Evolutionary conservation across 2,888 invertebrate genomes (phyloP), one percentile per base, ranked within the genome.

Genomic region (Odontomyia ornata): DNA sequence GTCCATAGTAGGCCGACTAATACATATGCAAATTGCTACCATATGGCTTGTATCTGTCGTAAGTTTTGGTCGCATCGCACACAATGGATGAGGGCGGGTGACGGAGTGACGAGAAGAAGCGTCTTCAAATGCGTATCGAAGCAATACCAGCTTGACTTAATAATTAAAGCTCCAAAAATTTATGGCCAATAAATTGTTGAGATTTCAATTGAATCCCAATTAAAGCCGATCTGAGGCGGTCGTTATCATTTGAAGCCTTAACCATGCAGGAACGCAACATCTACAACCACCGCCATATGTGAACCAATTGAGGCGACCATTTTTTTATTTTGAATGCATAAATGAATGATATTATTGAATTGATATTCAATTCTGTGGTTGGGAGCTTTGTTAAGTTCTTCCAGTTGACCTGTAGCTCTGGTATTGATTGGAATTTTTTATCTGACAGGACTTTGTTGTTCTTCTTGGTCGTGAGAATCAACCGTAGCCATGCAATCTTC

Each of bases 161-260:
- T 36, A 65, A 69, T 69, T 69, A 69, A 69, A 69, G 69, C 69
- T 69, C 69, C 30, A 27, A 69, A 69, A 46, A 36, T 52, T 52
- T 69, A 69, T 69, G 69, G 69, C 47, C 69, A 69, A 69, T 69
- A 69, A 69, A 69, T 69, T 69, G 47, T 25, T 47, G 47, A 69
- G 69, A 47, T 69, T 69, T 69, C 69, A 69, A 69, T 69, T 69
- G 69, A 69, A 25, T 69, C 46, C 46, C 47, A n/a, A 47, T 47
- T 47, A 69, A 47, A 69, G 23, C 11, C 65, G 30, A 62, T 36
- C 7, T 52, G 52, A 15, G 36, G 52, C 52, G 52, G 69, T 43
- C 69, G 47, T 9, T 21, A 7, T 21, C 21, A 27, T 47, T 9
- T 25, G 25, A 13, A 47, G 46, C 13, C 64, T 30, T 28, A 30